phyloP scores from a whole-genome alignment of 2,797 vertebrate genomes.

The Sebastes variabilis region DNA sequence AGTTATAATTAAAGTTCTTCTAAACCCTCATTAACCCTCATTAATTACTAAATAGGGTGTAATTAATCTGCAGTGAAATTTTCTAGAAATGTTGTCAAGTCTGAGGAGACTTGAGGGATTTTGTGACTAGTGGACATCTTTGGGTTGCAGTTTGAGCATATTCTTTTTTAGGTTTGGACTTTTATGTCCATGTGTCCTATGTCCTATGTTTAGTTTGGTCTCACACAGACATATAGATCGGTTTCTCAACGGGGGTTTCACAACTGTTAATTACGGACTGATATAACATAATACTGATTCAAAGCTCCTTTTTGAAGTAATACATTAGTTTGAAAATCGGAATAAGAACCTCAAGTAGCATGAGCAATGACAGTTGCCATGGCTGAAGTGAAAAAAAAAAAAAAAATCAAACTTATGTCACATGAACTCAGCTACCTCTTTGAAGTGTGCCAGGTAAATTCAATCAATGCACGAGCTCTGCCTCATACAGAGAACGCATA shows the following conservation, averaged over 20 bases:
- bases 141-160: neutral
- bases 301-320: neutral
- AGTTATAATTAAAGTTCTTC: conserved; percentile 31
- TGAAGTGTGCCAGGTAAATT: neutral
- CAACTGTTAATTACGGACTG: neutral
- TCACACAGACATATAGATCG: neutral
- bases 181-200: neutral
- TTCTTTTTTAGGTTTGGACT: neutral
- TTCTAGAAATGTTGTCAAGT: neutral
- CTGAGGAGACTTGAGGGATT: neutral
- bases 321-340: neutral
- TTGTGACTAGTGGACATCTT: neutral
- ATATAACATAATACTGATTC: neutral
- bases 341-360: neutral
- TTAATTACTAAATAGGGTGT: conserved; percentile 38
- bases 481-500: conserved; percentile 32
- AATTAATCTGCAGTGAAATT: conserved; percentile 40
- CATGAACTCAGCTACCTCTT: neutral
- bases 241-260: neutral
- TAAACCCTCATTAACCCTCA: conserved; percentile 39
- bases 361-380: neutral
- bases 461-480: conserved; percentile 29
- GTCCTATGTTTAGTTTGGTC: neutral
- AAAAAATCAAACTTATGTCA: neutral
- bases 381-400: neutral